A percentile compares a stretch with the other conserved stretches of the same genome.
Evolutionary conservation across 2,888 invertebrate species (phyloP).

Genomic region (Pelosia muscerda): DNA sequence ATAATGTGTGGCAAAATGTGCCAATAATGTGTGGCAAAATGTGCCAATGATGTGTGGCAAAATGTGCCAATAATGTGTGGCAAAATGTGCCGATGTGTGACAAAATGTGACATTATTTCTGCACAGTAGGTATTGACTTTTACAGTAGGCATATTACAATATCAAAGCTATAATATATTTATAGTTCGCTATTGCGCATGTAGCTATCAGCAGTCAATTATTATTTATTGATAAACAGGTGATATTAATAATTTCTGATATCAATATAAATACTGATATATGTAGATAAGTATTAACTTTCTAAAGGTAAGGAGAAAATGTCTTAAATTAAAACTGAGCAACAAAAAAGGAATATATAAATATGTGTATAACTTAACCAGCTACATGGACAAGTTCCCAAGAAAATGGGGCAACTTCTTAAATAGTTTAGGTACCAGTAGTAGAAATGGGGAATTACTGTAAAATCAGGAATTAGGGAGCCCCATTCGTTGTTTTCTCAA

Average conservation of each 20-base stretch:
- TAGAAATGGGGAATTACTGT: neutral
- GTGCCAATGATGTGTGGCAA: no score
- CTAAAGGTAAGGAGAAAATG: neutral
- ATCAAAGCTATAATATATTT: neutral
- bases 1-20: no score
- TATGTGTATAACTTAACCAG: no score
- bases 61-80: no score
- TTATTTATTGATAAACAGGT: neutral
- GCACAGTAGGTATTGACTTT: no score
- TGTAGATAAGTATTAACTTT: neutral
- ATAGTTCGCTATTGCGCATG: neutral
- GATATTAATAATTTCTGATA: conserved; percentile 3
- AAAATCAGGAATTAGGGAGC: neutral
- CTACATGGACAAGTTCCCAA: neutral
- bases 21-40: no score
- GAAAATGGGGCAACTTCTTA: neutral
- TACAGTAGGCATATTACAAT: neutral
- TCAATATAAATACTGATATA: neutral
- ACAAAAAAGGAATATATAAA: no score
- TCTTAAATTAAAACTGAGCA: neutral
- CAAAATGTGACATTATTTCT: no score
- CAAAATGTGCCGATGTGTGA: no score
- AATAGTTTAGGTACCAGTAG: neutral
- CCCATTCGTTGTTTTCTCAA: neutral
- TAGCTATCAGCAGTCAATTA: neutral